Base-by-base conservation (phyloP, 2,113 vertebrate genomes). In the Arothron firmamentum region DNA sequence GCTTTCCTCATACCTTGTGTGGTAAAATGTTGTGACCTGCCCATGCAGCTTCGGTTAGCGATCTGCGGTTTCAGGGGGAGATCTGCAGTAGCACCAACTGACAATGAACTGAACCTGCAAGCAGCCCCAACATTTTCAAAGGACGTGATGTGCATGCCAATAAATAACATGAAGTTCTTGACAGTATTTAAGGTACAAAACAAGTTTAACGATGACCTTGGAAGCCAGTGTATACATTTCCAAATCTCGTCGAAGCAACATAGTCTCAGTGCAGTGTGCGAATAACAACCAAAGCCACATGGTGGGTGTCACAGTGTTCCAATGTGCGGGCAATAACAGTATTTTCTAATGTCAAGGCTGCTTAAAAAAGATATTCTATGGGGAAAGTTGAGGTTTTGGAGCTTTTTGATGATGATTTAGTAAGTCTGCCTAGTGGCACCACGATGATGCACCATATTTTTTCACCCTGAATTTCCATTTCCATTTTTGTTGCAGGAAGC, bases 11-110 rank as follows among this genome's bases (percentile, higher is more conserved):
- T 49, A 17, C 48, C 58, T 62, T 65, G n/a, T 70, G 45, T 69
- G 58, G 67, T 73, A 46, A 75, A 67, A 34, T 70, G 70, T 77
- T 68, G 63, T 56, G 62, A 84, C 72, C 69, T 72, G 56, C 68
- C 72, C 74, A 13, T 3, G 3, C 34, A 34, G 1, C 12, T 72
- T 72, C 53, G n/a, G 48, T 64, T 63, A 48, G 52, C 53, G 52
- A 72, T 60, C 48, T 68, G 53, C 34, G 55, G 67, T 34, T 51
- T 63, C 34, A 59, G 43, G 11, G 25, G 6, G 28, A n/a, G 52
- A 72, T 60, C 48, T 68, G 53, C 28, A 31, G 28, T 7, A 5
- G 28, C 28, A 23, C 21, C 21, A 23, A 23, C 21, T 23, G 2
- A 23, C 21, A 23, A 2, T 23, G 21, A 23, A 23, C n/a, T n/a